Evolutionary conservation across 1,140 invertebrate species (phyloP).

Genomic region (Cecropterus lyciades): DNA sequence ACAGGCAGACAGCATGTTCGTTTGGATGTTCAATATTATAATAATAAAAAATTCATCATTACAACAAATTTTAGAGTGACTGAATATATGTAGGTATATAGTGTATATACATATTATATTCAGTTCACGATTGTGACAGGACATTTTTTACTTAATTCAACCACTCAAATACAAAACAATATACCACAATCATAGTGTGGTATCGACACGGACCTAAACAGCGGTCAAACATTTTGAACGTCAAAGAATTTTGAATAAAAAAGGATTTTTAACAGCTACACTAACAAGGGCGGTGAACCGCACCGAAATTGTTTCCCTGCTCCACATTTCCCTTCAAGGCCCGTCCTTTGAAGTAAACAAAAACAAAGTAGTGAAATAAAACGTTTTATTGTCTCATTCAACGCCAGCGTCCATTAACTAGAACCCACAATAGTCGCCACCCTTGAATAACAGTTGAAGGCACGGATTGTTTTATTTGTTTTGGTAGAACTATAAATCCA

Average conservation of each 20-base stretch:
- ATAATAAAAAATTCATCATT: no score
- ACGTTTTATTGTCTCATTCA: slow-evolving; percentile 60
- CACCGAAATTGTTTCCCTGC: slow-evolving; percentile 56
- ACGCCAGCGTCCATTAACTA: slow-evolving; percentile 38
- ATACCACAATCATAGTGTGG: no score
- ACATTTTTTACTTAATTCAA: background rate
- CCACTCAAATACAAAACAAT: background rate
- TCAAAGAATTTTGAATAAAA: slow-evolving; percentile 39
- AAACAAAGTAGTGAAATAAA: slow-evolving; percentile 64
- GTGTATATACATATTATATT: no score
- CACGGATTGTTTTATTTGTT: background rate
- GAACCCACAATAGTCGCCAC: slow-evolving; percentile 14
- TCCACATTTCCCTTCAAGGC: slow-evolving; percentile 57
- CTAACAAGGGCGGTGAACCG: slow-evolving; percentile 39
- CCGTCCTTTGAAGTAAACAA: slow-evolving; percentile 66
- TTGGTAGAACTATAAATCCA: no score
- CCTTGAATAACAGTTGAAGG: background rate
- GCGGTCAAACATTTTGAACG: background rate
- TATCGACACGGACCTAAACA: background rate
- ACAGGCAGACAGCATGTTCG: no score
- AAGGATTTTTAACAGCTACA: slow-evolving; percentile 52
- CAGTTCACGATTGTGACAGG: no score
- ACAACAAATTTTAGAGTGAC: no score
- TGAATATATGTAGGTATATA: no score
- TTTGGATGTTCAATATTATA: no score